Evolutionary conservation across 2,888 invertebrate species (phyloP), one percentile per base, ranked within the genome.

Genomic region (Troides helena): DNA sequence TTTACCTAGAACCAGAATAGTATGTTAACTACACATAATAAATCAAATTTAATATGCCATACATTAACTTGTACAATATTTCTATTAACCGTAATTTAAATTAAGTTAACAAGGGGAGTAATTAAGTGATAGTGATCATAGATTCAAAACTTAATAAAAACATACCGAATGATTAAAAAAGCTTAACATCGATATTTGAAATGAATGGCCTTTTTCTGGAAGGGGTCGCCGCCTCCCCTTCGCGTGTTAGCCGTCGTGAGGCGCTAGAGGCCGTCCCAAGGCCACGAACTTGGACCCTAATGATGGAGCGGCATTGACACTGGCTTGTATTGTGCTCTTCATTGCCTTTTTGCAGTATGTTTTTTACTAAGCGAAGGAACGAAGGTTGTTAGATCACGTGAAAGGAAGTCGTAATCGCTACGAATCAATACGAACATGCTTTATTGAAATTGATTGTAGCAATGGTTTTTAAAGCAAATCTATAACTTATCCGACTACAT

Each of bases 201-300:
- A 21, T 43, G 64, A 17, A 43, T 60, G 36, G 53, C 70, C 23
- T 62, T 66, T 46, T 17, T 61, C 14, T 50, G 57, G 60, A 68
- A 61, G 68, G 68, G 68, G 70, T 68, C 58, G 62, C n/a, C 21
- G 61, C 21, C 50, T 25, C 71, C 64, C 70, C 73, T 71, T 80
- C 75, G 80, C 80, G 80, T 80, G 69, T 50, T 59, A 80, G 75
- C 78, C 71, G 71, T 69, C 73, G 70, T 46, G 63, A 63, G 50
- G 30, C 46, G 46, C 25, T 53, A 10, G 43, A 62, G 62, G 57
- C 66, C 74, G 73, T 30, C 61, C 72, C 79, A 82, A 85, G 85
- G 85, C 77, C 78, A 72, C 74, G 85, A 85, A 86, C 85, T 85
- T 85, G 83, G 78, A 76, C 77, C 77, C 73, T 80, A 78, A 79